These are phyloP conservation scores for Cephalotes varians DNA, from an alignment of 2,888 invertebrate genomes.

Conservation along the genomic window DNA sequence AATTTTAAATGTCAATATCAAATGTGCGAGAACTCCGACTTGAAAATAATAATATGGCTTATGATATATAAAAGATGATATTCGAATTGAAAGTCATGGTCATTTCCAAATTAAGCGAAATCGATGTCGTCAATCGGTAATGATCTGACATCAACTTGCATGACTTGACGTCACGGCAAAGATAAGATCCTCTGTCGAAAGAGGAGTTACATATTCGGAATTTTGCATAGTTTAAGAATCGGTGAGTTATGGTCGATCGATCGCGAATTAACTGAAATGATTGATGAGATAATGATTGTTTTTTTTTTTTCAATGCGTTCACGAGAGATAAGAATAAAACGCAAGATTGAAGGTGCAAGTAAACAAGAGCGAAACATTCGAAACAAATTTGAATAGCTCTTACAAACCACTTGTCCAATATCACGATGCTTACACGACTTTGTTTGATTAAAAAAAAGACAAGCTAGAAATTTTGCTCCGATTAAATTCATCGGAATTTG, in stretches of 20 bases:
- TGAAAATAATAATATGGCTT: too few relatives aligned
- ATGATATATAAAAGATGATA: neutral
- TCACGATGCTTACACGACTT: neutral
- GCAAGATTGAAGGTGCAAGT: neutral
- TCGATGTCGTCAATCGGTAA: neutral
- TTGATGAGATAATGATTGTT: neutral
- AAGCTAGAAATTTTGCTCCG: too few relatives aligned
- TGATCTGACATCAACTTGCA: too few relatives aligned
- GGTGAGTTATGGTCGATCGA: neutral
- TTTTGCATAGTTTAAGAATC: neutral
- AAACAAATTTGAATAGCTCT: neutral
- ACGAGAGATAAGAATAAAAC: neutral
- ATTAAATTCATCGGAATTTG: too few relatives aligned
- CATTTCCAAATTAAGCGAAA: slow-evolving; percentile 8
- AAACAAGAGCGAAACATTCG: neutral
- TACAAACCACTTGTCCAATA: neutral
- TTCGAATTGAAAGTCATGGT: neutral
- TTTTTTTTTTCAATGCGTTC: neutral
- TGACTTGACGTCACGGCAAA: slow-evolving; percentile 6
- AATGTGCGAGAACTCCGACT: neutral
- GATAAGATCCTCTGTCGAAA: slow-evolving; percentile 15
- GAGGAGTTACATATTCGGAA: neutral
- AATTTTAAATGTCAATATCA: neutral
- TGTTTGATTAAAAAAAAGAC: neutral
- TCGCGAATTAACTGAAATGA: neutral